Evolutionary conservation across 2,888 invertebrate species (phyloP).

Genomic region (Anagyrus pseudococci): DNA sequence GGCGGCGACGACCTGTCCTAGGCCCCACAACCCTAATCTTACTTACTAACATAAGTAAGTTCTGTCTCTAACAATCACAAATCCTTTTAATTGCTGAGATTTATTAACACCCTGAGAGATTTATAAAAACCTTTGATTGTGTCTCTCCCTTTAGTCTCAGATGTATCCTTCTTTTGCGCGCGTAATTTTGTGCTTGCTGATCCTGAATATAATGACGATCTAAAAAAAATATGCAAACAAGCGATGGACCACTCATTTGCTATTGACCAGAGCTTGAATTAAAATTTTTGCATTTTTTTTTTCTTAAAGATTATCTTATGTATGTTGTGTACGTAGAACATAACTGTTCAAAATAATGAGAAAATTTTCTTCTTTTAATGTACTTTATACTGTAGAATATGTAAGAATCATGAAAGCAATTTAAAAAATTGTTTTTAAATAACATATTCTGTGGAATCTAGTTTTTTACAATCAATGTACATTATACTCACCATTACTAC

Average conservation of each 20-base stretch:
- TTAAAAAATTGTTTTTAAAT: too few relatives aligned
- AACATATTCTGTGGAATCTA: constrained; percentile 44
- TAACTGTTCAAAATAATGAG: too few relatives aligned
- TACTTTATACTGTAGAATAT: too few relatives aligned
- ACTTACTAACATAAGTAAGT: constrained; percentile 64
- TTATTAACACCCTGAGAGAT: constrained; percentile 49
- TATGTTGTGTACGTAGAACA: too few relatives aligned
- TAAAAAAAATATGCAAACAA: constrained; percentile 14
- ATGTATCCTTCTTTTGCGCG: constrained; percentile 52
- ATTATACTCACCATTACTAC: constrained; percentile 47
- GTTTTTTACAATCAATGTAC: constrained; percentile 46
- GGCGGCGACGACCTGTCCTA: constrained; percentile 65
- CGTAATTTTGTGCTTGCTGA: constrained; percentile 52
- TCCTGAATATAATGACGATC: too few relatives aligned
- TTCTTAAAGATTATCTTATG: too few relatives aligned
- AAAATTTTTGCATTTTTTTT: too few relatives aligned
- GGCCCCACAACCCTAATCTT: constrained; percentile 62
- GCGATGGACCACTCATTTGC: constrained; percentile 24
- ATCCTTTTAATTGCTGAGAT: constrained; percentile 50
- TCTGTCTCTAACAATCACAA: constrained; percentile 61
- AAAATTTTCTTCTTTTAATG: too few relatives aligned
- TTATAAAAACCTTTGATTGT: constrained; percentile 44
- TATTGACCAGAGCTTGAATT: constrained; percentile 32
- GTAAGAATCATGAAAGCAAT: too few relatives aligned
- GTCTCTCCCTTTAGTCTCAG: constrained; percentile 49